phyloP scores from a whole-genome alignment of 2,113 vertebrate genomes.

The Syngnathoides biaculeatus region DNA sequence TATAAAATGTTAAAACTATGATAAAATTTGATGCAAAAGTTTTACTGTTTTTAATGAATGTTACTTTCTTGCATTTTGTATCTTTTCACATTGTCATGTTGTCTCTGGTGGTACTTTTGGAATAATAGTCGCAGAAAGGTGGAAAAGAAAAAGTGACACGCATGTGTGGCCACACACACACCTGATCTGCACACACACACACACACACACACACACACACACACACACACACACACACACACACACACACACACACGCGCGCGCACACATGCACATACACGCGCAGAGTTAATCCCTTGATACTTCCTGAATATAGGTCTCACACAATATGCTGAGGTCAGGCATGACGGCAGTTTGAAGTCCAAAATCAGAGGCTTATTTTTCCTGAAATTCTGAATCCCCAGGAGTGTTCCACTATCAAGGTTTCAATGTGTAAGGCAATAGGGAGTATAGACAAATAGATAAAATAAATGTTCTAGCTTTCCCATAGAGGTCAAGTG shows the following conservation, averaged over 20 bases:
- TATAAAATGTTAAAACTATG: too few species aligned
- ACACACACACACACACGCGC: not conserved
- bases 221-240: not conserved
- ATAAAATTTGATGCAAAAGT: too few species aligned
- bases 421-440: not conserved
- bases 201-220: too few species aligned
- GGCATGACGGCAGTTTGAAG: not conserved
- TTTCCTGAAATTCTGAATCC: not conserved
- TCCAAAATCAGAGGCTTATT: not conserved
- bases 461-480: too few species aligned
- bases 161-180: too few species aligned
- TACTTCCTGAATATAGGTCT: not conserved
- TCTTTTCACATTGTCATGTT: too few species aligned
- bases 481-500: slow-evolving; percentile 44
- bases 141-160: too few species aligned
- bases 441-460: not conserved
- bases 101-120: too few species aligned
- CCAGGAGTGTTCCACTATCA: not conserved
- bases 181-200: too few species aligned
- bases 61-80: too few species aligned
- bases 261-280: not conserved
- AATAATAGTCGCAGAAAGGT: too few species aligned
- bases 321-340: slow-evolving; percentile 2
- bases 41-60: too few species aligned
- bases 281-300: not conserved